Evolutionary conservation across 2,888 invertebrate species (phyloP).

Genomic region (Eucriotettix oculatus): DNA sequence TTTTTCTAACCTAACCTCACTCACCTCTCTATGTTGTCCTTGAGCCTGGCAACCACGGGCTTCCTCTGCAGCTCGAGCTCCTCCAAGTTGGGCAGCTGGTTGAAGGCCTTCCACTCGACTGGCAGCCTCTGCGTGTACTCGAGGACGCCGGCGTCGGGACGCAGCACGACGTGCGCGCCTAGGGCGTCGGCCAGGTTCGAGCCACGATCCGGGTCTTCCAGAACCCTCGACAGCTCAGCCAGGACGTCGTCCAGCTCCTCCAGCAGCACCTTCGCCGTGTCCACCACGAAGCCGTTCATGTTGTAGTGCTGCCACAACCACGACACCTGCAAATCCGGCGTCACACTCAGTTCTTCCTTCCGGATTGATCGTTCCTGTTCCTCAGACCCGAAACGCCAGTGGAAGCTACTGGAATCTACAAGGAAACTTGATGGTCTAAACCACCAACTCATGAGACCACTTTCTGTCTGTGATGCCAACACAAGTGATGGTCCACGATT

Average conservation of each 20-base stretch:
- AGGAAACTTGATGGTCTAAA: too few relatives aligned
- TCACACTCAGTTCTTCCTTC: background rate
- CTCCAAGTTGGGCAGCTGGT: constrained; percentile 16
- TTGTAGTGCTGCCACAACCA: constrained; percentile 14
- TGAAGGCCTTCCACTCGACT: constrained; percentile 20
- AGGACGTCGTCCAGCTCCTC: constrained; percentile 15
- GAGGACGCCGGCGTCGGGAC: constrained; percentile 16
- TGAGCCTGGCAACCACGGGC: background rate
- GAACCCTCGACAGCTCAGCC: constrained; percentile 13
- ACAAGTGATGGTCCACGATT: too few relatives aligned
- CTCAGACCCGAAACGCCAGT: too few relatives aligned
- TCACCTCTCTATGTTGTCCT: too few relatives aligned
- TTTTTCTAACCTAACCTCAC: too few relatives aligned
- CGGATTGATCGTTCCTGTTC: too few relatives aligned
- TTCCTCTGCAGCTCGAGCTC: constrained; percentile 9
- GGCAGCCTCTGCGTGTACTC: constrained; percentile 19
- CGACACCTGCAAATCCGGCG: constrained; percentile 2
- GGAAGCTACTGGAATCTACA: too few relatives aligned
- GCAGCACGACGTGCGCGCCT: constrained; percentile 13
- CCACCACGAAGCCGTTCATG: constrained; percentile 12
- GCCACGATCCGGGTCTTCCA: constrained; percentile 5
- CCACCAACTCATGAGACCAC: too few relatives aligned
- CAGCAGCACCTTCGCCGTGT: constrained; percentile 11
- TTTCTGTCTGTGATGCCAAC: too few relatives aligned
- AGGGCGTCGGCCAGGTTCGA: background rate